Evolutionary conservation across 2,797 vertebrate genomes (phyloP).

Genomic region (Todus mexicanus): DNA sequence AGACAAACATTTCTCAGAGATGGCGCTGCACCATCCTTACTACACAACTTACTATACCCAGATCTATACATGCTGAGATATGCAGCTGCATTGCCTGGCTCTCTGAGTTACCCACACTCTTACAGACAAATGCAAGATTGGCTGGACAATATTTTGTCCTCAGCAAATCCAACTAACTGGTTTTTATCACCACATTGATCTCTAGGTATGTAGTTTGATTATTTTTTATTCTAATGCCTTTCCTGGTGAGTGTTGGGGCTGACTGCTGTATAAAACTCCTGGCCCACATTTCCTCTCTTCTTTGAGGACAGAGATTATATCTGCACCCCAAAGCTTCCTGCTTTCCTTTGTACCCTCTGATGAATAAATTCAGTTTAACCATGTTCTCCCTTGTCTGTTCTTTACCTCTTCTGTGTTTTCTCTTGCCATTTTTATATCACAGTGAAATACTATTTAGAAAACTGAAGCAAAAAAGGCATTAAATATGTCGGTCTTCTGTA

Average conservation of each 20-base stretch:
- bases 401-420: background rate
- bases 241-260: background rate
- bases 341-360: background rate
- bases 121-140: background rate
- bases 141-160: background rate
- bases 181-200: background rate
- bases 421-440: background rate
- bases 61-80: background rate
- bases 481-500: slow-evolving; percentile 10
- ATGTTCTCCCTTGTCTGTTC: background rate
- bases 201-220: background rate
- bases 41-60: too few relatives aligned
- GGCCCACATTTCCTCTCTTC: background rate
- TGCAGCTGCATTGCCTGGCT: background rate
- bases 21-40: background rate
- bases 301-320: background rate
- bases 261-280: background rate
- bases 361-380: background rate
- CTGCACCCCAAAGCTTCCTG: background rate
- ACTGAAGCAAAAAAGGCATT: background rate
- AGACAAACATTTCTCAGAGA: background rate
- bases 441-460: background rate
- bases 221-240: background rate
- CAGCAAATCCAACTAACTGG: background rate
- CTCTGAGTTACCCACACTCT: background rate